These are phyloP conservation scores for Allolobophora icterica DNA, from an alignment of 2,888 invertebrate species.

Conservation along the genomic window DNA sequence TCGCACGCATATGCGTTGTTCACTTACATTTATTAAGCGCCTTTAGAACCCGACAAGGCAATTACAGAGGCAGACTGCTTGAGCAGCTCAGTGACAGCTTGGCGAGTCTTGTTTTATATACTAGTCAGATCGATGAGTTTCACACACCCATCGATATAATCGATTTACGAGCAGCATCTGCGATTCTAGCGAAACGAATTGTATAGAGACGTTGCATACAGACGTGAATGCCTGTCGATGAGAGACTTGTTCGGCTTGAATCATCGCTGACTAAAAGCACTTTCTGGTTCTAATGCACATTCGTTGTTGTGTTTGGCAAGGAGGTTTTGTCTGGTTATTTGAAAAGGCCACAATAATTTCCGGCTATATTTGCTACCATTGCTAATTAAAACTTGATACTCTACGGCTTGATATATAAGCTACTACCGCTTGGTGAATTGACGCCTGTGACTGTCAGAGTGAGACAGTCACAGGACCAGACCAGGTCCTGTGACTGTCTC, in stretches of 20 bases:
- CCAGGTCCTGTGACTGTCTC: too few relatives aligned
- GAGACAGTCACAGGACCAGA: too few relatives aligned
- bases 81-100: background rate
- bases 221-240: background rate
- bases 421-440: too few relatives aligned
- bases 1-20: background rate
- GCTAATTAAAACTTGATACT: too few relatives aligned
- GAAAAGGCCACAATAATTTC: background rate
- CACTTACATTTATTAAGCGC: background rate
- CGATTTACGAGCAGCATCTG: background rate
- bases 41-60: background rate
- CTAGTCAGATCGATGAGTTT: background rate
- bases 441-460: too few relatives aligned
- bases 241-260: background rate
- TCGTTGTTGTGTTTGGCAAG: background rate
- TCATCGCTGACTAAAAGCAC: background rate
- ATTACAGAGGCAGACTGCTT: background rate
- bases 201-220: too few relatives aligned
- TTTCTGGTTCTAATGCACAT: background rate
- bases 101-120: too few relatives aligned
- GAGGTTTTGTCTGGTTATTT: background rate
- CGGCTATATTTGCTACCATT: background rate
- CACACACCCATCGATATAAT: background rate
- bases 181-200: background rate
- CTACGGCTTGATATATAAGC: too few relatives aligned